Conservation (phyloP, 2,797 vertebrate species). For the Fundulus diaphanus region DNA sequence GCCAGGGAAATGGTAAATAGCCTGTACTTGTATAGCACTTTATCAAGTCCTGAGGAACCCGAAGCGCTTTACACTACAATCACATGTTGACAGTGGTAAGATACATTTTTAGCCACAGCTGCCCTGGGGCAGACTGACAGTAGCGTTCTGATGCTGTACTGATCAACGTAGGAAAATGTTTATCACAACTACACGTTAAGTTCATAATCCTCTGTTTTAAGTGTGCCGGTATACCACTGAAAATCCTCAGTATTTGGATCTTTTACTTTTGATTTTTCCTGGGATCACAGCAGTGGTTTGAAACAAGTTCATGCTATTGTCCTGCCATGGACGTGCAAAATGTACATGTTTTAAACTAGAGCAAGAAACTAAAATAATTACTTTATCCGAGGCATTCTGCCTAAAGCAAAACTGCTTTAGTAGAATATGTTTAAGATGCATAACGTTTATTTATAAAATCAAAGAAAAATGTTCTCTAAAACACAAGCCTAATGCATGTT, state of each 20-base stretch:
- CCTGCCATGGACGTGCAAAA: background rate
- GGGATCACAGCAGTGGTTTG: background rate
- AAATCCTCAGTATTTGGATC: background rate
- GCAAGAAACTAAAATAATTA: background rate
- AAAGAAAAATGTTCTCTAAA: background rate
- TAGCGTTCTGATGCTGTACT: no score
- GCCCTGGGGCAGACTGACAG: no score
- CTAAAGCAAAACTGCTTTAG: slow-evolving; percentile 39
- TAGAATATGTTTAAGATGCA: slow-evolving; percentile 9
- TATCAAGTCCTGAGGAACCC: no score
- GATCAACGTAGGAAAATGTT: background rate
- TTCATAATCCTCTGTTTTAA: background rate
- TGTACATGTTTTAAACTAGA: background rate
- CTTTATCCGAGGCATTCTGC: background rate
- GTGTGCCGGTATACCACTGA: no score
- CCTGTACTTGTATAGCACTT: no score
- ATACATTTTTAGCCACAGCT: no score
- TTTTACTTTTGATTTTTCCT: background rate
- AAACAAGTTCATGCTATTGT: background rate
- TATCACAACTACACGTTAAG: background rate
- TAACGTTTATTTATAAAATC: background rate
- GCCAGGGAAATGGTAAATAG: no score
- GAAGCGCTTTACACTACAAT: background rate
- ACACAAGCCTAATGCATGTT: background rate
- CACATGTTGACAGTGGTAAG: no score